Base-by-base conservation (phyloP, 2,888 invertebrate species). In the Bembecia ichneumoniformis region DNA sequence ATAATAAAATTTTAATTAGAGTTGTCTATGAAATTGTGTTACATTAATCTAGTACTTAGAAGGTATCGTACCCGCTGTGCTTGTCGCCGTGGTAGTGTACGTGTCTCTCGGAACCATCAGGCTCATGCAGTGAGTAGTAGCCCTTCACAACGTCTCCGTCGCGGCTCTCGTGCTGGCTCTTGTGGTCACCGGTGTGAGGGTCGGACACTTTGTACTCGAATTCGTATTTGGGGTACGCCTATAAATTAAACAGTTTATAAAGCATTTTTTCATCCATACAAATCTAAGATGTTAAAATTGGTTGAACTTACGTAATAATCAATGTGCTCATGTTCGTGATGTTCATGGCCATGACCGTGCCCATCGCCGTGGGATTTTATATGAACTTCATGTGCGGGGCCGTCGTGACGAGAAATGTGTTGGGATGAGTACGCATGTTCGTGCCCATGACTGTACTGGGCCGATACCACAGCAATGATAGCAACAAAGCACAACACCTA, bases 71-170 rank as follows among this genome's bases (percentile, higher is more conserved):
- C 87, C 78, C 74, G 47, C 64, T 59, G 50, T 72, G 67, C 45
- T 71, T 66, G 56, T 74, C 71, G 34, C 66, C 63, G 44, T 64
- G 60, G 57, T 75, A 75, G 50, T 72, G 59, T 3, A 72, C 73
- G 7, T 62, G 57, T 51, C 74, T 62, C 54, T 82, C 67, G 60
- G 86, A 81, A 54, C 88, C 88, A 51, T 83, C 84, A 34, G 88
- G 82, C 60, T 89, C 83, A 58, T 86, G 81, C 49, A 88, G 71
- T 28, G 80, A 77, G 69, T 90, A 90, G 63, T 87, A 61, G 43
- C 90, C 90, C 66, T 87, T 82, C 49, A 90, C 90, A 34, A 77
- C 81, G 59, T 89, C 84, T 3, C 90, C 90, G 65, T 87, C 83
- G 50, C 81, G 75, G 55, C 75, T 71, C 66, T 88, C 88, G 43